Evolutionary conservation across 1,140 invertebrate genomes (phyloP).

Genomic region (Cardiocondyla obscurior): DNA sequence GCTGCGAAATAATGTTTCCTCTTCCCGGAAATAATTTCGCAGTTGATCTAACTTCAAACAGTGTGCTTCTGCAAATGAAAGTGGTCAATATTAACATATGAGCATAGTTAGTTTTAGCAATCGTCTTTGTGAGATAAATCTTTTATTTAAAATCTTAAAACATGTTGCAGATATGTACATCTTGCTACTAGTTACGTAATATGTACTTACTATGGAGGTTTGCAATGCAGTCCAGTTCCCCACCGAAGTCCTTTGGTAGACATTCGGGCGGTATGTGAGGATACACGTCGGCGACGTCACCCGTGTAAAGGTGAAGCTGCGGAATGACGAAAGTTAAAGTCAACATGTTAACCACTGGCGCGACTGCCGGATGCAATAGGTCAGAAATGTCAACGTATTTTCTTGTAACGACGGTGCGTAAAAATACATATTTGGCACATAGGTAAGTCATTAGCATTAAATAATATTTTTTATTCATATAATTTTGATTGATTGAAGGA

Average conservation of each 20-base stretch:
- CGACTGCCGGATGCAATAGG: background rate
- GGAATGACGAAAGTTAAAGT: conserved; percentile 52
- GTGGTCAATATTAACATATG: background rate
- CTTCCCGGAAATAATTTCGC: conserved; percentile 79
- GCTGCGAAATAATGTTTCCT: conserved; percentile 76
- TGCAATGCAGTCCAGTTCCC: conserved; percentile 78
- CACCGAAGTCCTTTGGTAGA: conserved; percentile 83
- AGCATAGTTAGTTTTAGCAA: background rate
- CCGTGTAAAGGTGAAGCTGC: conserved; percentile 82
- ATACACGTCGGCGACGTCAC: conserved; percentile 80
- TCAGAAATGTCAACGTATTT: background rate
- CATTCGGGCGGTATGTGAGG: conserved; percentile 80
- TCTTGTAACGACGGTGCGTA: background rate
- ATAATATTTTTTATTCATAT: background rate
- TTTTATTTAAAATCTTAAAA: background rate
- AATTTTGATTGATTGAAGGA: background rate
- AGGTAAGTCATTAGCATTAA: background rate
- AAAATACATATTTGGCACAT: background rate
- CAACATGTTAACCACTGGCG: background rate
- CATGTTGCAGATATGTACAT: background rate
- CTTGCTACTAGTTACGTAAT: background rate
- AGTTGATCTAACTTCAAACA: conserved; percentile 76
- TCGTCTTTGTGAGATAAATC: background rate
- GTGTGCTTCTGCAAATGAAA: conserved; percentile 71
- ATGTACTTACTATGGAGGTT: conserved; percentile 74